Conservation (phyloP, 2,888 invertebrate species). For the Rhodophaea formosa region DNA sequence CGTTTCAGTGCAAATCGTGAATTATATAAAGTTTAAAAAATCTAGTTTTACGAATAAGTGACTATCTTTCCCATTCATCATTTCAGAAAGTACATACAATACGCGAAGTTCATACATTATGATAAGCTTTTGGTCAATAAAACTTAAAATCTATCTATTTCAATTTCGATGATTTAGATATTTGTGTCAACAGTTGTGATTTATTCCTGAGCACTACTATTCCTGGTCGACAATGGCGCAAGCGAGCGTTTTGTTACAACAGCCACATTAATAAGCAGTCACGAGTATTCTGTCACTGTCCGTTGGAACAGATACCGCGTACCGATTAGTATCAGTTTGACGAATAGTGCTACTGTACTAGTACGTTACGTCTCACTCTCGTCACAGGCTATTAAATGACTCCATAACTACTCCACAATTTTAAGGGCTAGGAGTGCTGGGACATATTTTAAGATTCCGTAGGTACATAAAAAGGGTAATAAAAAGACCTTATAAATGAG, state of each 20-base stretch:
- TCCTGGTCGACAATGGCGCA: constrained; percentile 11
- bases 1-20: no score
- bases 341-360: constrained; percentile 37
- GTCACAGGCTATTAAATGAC: constrained; percentile 2
- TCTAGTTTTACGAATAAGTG: no score
- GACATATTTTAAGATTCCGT: no score
- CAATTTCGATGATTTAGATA: not conserved
- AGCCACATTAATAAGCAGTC: constrained; percentile 43
- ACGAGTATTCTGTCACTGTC: constrained; percentile 52
- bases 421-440: no score
- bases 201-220: constrained; percentile 1
- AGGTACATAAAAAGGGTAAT: no score
- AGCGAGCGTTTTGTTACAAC: constrained; percentile 27
- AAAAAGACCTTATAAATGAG: no score
- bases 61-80: no score
- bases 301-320: constrained; percentile 25
- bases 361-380: constrained; percentile 14
- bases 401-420: not conserved
- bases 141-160: no score
- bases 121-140: no score
- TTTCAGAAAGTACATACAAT: no score
- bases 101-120: no score
- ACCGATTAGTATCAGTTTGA: constrained; percentile 43
- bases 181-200: constrained; percentile 3
- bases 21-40: no score